A percentile compares a stretch with the other conserved stretches of the same genome.
Evolutionary conservation across 2,888 invertebrate species (phyloP).

Genomic region (Phaonia tiefii): DNA sequence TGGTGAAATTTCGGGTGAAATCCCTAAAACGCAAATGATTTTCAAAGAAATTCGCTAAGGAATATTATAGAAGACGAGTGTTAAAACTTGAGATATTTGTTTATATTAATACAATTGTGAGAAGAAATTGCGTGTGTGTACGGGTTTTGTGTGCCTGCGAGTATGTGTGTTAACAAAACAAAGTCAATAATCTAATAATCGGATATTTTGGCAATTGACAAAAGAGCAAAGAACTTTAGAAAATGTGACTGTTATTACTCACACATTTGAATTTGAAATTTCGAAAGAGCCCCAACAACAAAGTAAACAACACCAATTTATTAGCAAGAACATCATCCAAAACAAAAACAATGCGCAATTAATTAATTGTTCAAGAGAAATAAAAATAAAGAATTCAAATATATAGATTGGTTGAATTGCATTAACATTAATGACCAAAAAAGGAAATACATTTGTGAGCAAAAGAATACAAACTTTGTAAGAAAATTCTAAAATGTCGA

Average conservation of each 20-base stretch:
- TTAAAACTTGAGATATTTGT: background rate
- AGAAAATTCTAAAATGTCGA: conserved; percentile 74
- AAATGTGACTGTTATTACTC: conserved; percentile 58
- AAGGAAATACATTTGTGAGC: conserved; percentile 20
- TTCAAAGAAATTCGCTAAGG: background rate
- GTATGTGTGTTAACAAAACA: too few relatives aligned
- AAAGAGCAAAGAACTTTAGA: conserved; percentile 65
- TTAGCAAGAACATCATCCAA: background rate
- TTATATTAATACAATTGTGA: background rate
- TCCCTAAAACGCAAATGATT: conserved; percentile 28
- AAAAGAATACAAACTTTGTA: conserved; percentile 19
- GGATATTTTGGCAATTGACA: conserved; percentile 10
- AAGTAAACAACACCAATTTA: conserved; percentile 29
- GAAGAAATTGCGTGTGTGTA: too few relatives aligned
- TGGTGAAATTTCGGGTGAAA: background rate
- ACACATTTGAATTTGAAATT: conserved; percentile 35
- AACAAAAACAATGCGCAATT: conserved; percentile 55
- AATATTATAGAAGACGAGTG: background rate
- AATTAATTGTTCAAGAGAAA: conserved; percentile 33
- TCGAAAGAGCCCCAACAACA: conserved; percentile 27
- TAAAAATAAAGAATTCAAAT: too few relatives aligned
- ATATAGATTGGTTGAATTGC: conserved; percentile 21
- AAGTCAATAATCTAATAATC: background rate
- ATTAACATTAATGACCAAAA: background rate
- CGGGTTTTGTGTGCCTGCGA: too few relatives aligned